Evolutionary conservation across 2,797 vertebrate species (phyloP), one percentile per base, ranked within the genome.

Genomic region (Pseudochaenichthys georgianus): DNA sequence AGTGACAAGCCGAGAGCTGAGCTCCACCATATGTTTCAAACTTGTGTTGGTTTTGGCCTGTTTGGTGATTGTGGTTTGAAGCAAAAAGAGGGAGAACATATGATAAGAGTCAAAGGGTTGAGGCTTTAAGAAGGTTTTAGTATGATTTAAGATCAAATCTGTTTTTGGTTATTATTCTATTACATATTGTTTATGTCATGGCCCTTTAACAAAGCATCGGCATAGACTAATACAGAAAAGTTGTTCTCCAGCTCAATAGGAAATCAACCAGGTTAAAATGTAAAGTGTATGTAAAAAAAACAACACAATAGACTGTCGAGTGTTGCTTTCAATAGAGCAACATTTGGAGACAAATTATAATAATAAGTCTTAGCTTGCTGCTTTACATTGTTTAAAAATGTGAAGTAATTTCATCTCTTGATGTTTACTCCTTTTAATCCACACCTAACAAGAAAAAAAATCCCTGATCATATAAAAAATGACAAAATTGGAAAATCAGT

Each of bases 401-500:
- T 41, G 65, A 53, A 67, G 73, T 64, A 45, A 42, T 83, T 78
- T 78, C 58, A 76, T 43, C 38, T 75, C 67, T 78, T 70, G 47
- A 28, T 28, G 28, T 23, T 23, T 23, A 23, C 84, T 86, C 84
- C 80, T 71, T 54, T 89, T 80, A 86, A 86, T 92, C 93, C 80
- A 81, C 93, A 93, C 93, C 83, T 90, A 72, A 54, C 70, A 62
- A 75, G 6, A 70, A 68, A 19, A 45, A 8, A 19, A 34, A 42
- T 64, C 72, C 66, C 73, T 61, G 78, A 84, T 90, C 73, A 69
- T 47, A 83, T 84, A 73, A 70, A 60, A 66, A 87, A 84, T 61
- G 78, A 62, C 77, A 88, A 72, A 88, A 76, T 85, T 53, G 68
- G 73, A 62, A 85, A 85, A 85, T 73, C 28, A 3, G 58, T 55